Conservation (phyloP, 2,797 vertebrate species). For the Hydrophis major region DNA sequence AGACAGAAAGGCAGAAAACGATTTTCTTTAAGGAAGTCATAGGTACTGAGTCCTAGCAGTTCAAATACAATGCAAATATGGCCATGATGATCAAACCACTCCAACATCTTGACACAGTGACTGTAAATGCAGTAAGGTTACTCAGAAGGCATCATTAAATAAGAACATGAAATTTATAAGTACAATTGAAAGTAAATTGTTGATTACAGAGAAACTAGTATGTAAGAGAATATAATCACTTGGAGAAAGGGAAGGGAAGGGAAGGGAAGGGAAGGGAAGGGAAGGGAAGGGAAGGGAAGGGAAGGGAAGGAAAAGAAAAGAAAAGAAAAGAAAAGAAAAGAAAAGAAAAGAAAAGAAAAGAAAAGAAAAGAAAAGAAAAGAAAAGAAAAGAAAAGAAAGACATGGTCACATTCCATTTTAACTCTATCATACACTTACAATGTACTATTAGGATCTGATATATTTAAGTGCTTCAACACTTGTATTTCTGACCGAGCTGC, state of each 20-base stretch:
- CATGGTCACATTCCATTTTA: not conserved
- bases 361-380: too few relatives aligned
- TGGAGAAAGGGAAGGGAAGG: too few relatives aligned
- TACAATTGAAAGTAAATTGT: not conserved
- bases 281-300: too few relatives aligned
- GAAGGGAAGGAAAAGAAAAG: too few relatives aligned
- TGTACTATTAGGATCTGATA: slow-evolving; percentile 71
- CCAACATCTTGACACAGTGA: slow-evolving; percentile 83
- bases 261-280: too few relatives aligned
- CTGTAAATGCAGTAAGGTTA: slow-evolving; percentile 57
- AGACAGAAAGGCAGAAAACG: slow-evolving; percentile 85
- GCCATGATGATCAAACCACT: slow-evolving; percentile 88
- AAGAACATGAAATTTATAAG: not conserved
- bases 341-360: too few relatives aligned
- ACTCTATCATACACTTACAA: slow-evolving; percentile 72
- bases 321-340: too few relatives aligned
- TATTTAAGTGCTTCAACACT: slow-evolving; percentile 81
- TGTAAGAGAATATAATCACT: not conserved
- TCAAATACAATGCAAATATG: slow-evolving; percentile 88
- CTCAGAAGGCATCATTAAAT: not conserved
- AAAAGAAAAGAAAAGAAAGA: not conserved
- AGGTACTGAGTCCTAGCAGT: slow-evolving; percentile 88
- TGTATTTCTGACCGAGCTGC: slow-evolving; percentile 84
- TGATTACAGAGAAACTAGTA: not conserved
- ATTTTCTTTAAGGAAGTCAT: slow-evolving; percentile 90